Base-by-base conservation (phyloP, 2,113 vertebrate genomes). In the Nerophis lumbriciformis region DNA sequence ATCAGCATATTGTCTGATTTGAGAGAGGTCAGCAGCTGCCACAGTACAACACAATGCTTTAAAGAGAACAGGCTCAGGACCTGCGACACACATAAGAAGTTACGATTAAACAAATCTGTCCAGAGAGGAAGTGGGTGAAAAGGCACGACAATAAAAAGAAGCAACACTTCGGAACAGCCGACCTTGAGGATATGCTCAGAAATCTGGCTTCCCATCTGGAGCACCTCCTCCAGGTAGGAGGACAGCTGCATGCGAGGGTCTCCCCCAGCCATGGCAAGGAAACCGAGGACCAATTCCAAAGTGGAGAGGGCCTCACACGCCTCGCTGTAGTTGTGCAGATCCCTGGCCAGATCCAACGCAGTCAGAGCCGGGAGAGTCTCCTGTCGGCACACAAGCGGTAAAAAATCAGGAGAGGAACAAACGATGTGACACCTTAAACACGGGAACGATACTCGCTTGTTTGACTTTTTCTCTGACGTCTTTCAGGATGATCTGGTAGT, bases 301-400 rank as follows among this genome's bases (percentile, higher is more conserved):
- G 92, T 78, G 3, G 90, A 89, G 68, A 98, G 79, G 5, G 95
- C 94, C 42, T 98, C 95, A 47, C 94, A 99, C 78, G 92, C 88
- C 1, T 98, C 95, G 1, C 91, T 97, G 81, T 94, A 96, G 39
- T 93, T 92, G 73, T 92, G 92, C 16, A 99, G 88, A 54, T 97
- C 93, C 47, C 90, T 90, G 5, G 85, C 77, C 76, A 99, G 78
- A 7, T 78, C 68, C 6, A 71, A 83, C 76, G 89, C 73, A 28
- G 67, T 84, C 5, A 90, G 87, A 10, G 63, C 84, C 65, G 92
- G 89, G 21, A 98, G 91, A 21, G 92, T 66, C 55, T 78, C 87
- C 95, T 98, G 77, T 59, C 66, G 51, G 68, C 28, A 75, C 28
- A 54, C 14, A 38, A 8, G 55, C 36, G 4, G 38, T 53, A 6